These are phyloP conservation scores for Myotis lucifugus DNA, from an alignment of 2,113 vertebrate species.

Conservation along the genomic window DNA sequence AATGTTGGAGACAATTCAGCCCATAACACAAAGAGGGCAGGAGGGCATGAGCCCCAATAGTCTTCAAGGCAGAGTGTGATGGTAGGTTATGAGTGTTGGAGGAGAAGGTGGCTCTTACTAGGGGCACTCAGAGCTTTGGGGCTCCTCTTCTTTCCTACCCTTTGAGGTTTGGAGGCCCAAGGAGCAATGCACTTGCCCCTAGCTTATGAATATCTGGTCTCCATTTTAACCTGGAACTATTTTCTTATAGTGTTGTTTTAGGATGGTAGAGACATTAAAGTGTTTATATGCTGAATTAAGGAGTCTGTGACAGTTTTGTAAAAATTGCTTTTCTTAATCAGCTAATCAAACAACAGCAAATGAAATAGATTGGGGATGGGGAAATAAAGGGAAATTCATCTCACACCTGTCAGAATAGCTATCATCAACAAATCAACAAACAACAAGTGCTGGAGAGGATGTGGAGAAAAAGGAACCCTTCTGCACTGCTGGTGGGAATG, in stretches of 20 bases:
- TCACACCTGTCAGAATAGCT: too few species aligned
- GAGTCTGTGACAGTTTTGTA: not conserved
- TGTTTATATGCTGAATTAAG: not conserved
- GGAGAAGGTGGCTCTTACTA: not conserved
- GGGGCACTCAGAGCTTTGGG: not conserved
- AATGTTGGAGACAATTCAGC: not conserved
- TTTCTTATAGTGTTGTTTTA: not conserved
- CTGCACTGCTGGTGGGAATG: too few species aligned
- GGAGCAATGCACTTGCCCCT: not conserved
- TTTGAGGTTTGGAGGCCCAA: not conserved
- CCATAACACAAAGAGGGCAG: not conserved
- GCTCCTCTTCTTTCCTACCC: not conserved
- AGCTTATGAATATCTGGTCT: constrained; percentile 21
- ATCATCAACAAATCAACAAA: too few species aligned
- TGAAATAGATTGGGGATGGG: not conserved
- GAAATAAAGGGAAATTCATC: not conserved
- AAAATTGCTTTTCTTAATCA: constrained; percentile 19
- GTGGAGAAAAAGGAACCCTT: too few species aligned
- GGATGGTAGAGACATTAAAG: not conserved
- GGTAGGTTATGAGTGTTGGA: not conserved
- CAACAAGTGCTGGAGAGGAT: too few species aligned
- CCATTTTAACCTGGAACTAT: not conserved
- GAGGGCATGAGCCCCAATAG: not conserved
- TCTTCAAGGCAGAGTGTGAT: not conserved
- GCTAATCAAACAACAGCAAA: constrained; percentile 13